These are phyloP conservation scores for Notodonta dromedarius DNA, from an alignment of 2,888 invertebrate genomes.

Conservation along the genomic window DNA sequence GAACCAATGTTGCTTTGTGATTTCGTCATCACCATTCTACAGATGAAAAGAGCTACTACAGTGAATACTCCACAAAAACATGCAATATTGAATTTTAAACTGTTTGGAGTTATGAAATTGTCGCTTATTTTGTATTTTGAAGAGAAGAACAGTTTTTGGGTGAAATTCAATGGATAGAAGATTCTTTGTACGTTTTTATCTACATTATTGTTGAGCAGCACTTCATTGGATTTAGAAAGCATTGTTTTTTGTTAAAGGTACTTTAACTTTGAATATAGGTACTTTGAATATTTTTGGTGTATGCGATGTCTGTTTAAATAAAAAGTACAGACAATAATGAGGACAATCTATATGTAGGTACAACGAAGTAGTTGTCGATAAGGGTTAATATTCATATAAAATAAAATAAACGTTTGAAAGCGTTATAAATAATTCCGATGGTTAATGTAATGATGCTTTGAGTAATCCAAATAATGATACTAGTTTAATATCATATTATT, in stretches of 20 bases:
- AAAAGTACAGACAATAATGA: too few species aligned
- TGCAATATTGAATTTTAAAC: background rate
- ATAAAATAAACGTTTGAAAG: too few species aligned
- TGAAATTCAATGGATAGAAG: slow-evolving; percentile 9
- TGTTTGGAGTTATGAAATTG: slow-evolving; percentile 10
- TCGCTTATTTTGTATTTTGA: slow-evolving; percentile 12
- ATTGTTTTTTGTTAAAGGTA: too few species aligned
- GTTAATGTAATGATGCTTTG: too few species aligned
- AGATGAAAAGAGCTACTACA: background rate
- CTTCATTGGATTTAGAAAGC: slow-evolving; percentile 1
- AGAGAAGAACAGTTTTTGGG: slow-evolving; percentile 2
- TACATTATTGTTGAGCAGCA: slow-evolving; percentile 2
- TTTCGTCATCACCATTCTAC: background rate
- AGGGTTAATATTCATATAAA: too few species aligned
- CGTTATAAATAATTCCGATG: too few species aligned
- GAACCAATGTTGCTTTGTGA: background rate
- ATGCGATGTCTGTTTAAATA: too few species aligned
- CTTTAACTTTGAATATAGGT: too few species aligned
- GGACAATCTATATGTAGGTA: too few species aligned
- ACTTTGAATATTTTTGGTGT: background rate
- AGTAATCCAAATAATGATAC: too few species aligned
- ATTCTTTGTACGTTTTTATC: slow-evolving; percentile 9
- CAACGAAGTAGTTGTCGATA: too few species aligned
- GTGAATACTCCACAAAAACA: background rate
- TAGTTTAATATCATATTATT: too few species aligned